Evolutionary conservation across 2,888 invertebrate species (phyloP), one percentile per base, ranked within the genome.

Genomic region (Folsomia candida): DNA sequence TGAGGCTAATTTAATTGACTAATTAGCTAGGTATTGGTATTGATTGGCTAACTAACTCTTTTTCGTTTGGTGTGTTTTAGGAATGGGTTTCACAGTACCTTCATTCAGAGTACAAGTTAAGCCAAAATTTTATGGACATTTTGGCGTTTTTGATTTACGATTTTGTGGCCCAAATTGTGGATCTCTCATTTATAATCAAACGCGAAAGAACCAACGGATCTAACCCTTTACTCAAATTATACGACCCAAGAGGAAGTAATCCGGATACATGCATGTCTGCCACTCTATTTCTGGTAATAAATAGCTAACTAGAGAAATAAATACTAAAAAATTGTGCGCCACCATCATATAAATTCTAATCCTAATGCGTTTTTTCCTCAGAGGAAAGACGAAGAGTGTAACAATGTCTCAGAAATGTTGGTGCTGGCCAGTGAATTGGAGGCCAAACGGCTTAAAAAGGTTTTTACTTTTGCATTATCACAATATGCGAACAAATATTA

Each of bases 81-180:
- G 73, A 77, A 28, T 76, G 76, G 76, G 70, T 76, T 1, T 22
- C 68, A 2, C 28, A 54, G 2, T 67, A 77, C 57, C 68, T 75
- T 47, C 69, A 70, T 6, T 73, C 74, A 2, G 73, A 74, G 11
- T 61, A 47, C n/a, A 70, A 74, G 37, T 61, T 76, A 51, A 74
- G 70, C 22, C 67, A 63, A 18, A 73, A 54, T 61, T 79, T 76
- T 51, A 62, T 91, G 80, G 91, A 91, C 81, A 89, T 94, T 2
- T 83, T 96, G 74, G 88, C 91, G 61, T 95, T 94, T 82, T 85
- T 94, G 77, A 93, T 94, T 0, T 93, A 93, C 82, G 94, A 96
- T 84, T 93, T 93, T 0, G 91, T 96, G 6, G 94, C 94, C 0
- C 91, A 93, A 82, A 88, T 95, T 70, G 89, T 93, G 1, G 95